Evolutionary conservation across 2,888 invertebrate genomes (phyloP), one percentile per base, ranked within the genome.

Genomic region (Ptychoptera contaminata): DNA sequence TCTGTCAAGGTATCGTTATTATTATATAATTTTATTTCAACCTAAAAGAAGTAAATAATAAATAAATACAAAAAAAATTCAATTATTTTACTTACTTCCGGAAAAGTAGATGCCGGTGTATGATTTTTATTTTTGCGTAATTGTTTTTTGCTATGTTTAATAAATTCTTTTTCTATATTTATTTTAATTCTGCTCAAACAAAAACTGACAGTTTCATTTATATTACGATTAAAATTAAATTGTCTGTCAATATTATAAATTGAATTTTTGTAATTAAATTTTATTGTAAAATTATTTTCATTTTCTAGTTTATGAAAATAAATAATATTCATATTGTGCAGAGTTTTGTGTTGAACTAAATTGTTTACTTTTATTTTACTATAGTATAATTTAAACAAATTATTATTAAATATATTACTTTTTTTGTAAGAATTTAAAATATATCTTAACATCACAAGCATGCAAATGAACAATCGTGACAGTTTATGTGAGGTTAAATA

Each of bases 201-300:
- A 40, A 59, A 63, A 31, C 71, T 66, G 10, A 84, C 63, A 35
- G 63, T 70, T 65, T 86, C 86, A 14, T 68, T 56, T 5, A 74
- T 59, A 42, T 70, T 72, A 48, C 86, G 69, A 46, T 71, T 71
- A 51, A 87, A 78, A 64, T 84, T 85, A 54, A 85, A 86, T 49
- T 77, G 74, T 47, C 81, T 68, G 47, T 77, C 68, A 4, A 79
- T 56, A 4, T 66, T 67, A 6, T 68, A 52, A 0, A 60, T 56
- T 4, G 62, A 50, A 54, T 73, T 67, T 1, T 56, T 56, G 51
- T 71, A 74, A 16, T 69, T 68, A 53, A 80, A 75, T 4, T 68
- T 68, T 23, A 79, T 67, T 49, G 74, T 65, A 51, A 78, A 71
- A 10, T 68, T 67, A n/a, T 56, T 44, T 32, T 70, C 65, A 1